phyloP scores from a whole-genome alignment of 2,888 invertebrate genomes.

The Lasioglossum pauxillum region DNA sequence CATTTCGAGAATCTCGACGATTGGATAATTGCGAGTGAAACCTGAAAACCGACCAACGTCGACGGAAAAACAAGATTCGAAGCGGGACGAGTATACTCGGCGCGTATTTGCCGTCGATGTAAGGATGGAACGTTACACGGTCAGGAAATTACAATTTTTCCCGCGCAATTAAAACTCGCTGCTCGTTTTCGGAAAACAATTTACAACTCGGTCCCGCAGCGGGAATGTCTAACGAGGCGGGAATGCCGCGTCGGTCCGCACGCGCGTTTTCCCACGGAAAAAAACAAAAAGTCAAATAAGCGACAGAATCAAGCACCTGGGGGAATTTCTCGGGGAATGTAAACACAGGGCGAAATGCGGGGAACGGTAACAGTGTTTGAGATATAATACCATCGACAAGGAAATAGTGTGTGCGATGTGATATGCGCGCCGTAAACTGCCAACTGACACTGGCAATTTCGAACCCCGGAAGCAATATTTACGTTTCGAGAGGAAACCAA shows the following conservation, averaged over 20 bases:
- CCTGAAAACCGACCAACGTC: background rate
- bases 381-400: background rate
- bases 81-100: background rate
- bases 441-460: background rate
- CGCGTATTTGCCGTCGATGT: background rate
- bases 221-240: constrained; percentile 18
- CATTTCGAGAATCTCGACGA: background rate
- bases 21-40: background rate
- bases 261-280: background rate
- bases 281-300: constrained; percentile 19
- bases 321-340: background rate
- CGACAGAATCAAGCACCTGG: constrained; percentile 4
- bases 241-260: background rate
- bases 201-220: constrained; percentile 17
- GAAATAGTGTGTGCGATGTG: background rate
- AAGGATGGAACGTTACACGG: background rate
- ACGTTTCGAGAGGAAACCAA: background rate
- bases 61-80: background rate
- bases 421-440: background rate
- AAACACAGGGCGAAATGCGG: constrained; percentile 18
- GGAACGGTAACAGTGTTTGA: background rate
- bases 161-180: constrained; percentile 37
- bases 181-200: constrained; percentile 34
- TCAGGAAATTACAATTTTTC: background rate
- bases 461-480: constrained; percentile 18